Percentiles rank a stretch among this genome's conserved stretches.
Evolutionary conservation across 1,140 invertebrate genomes (phyloP).

Genomic region (Whitmania pigra): DNA sequence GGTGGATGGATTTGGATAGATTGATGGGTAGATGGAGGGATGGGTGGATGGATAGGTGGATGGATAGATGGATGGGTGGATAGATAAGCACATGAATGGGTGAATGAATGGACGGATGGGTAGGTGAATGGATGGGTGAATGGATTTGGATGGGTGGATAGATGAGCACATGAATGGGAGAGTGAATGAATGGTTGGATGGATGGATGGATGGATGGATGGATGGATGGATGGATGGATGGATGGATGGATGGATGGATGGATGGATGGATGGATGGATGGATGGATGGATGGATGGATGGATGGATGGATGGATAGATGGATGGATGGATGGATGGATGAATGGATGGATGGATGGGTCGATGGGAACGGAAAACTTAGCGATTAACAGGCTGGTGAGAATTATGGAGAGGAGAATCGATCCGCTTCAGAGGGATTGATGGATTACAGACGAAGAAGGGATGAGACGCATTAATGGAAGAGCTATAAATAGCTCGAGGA

Average conservation of each 20-base stretch:
- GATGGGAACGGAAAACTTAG: neutral
- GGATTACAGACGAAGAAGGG: too few relatives aligned
- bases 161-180: too few relatives aligned
- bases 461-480: too few relatives aligned
- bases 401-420: too few relatives aligned
- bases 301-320: too few relatives aligned
- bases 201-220: neutral
- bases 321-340: too few relatives aligned
- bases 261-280: neutral
- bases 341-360: neutral
- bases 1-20: neutral
- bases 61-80: neutral
- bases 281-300: neutral
- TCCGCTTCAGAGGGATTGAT: too few relatives aligned
- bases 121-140: conserved; percentile 41
- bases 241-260: too few relatives aligned
- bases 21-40: neutral
- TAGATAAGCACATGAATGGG: neutral
- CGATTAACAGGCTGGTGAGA: too few relatives aligned
- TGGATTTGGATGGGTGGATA: neutral
- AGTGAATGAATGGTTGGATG: neutral
- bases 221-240: too few relatives aligned
- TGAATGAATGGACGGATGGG: conserved; percentile 73
- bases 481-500: too few relatives aligned
- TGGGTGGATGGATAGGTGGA: neutral